Conservation (phyloP, 2,113 vertebrate genomes). For the Lethenteron reissneri region DNA sequence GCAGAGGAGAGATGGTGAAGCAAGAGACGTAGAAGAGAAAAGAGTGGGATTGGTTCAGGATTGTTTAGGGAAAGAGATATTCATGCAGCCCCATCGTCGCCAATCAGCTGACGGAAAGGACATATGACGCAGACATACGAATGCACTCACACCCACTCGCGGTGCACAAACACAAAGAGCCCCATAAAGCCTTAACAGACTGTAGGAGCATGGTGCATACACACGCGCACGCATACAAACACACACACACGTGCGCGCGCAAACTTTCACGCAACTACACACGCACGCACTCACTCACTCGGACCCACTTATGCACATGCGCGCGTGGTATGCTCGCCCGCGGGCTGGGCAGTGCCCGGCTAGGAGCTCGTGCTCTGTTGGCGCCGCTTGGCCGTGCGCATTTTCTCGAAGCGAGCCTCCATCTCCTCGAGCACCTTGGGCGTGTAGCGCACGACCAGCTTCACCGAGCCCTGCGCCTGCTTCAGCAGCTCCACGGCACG, state of each 20-base stretch:
- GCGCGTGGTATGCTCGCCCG: too few relatives aligned
- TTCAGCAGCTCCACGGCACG: constrained; percentile 68
- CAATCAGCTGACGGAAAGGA: too few relatives aligned
- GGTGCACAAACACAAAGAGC: too few relatives aligned
- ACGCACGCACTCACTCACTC: background rate
- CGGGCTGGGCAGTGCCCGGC: background rate
- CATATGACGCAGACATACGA: too few relatives aligned
- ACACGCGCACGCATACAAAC: background rate
- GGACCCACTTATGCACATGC: background rate
- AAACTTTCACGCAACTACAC: background rate
- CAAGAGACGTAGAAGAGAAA: too few relatives aligned
- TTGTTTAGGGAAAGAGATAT: too few relatives aligned
- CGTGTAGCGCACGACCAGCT: constrained; percentile 64
- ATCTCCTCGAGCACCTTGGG: constrained; percentile 71
- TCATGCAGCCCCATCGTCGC: too few relatives aligned
- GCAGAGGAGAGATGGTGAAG: too few relatives aligned
- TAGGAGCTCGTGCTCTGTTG: constrained; percentile 68
- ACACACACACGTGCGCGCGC: background rate
- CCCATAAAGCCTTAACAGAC: too few relatives aligned
- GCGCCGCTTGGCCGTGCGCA: constrained; percentile 53
- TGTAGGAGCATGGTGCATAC: background rate
- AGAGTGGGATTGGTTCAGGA: too few relatives aligned
- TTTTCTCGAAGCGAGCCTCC: constrained; percentile 78
- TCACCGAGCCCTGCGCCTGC: constrained; percentile 57
- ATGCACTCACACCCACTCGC: too few relatives aligned